Evolutionary conservation across 37 sponge, comb jelly and placozoan genomes (phyloP).

Genomic region (Corticium candelabrum): DNA sequence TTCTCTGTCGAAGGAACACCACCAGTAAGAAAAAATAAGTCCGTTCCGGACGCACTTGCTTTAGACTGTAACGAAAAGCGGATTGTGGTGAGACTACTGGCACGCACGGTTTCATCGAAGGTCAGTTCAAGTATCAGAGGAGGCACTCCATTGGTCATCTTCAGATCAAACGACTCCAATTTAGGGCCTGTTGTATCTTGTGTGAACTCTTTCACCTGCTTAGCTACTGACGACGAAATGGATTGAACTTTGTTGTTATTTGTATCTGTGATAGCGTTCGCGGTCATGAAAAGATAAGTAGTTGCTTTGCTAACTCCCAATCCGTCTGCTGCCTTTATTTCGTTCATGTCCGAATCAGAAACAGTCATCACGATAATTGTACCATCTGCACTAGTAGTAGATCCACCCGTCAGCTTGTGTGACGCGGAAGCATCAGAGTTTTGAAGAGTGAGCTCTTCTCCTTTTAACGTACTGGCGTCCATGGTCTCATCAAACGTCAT

Average conservation of each 20-base stretch:
- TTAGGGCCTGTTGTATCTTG: conserved; percentile 59
- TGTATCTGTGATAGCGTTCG: conserved; percentile 45
- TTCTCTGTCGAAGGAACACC: conserved; percentile 27
- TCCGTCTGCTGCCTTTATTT: conserved; percentile 49
- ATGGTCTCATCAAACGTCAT: conserved; percentile 67
- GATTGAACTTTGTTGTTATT: conserved; percentile 41
- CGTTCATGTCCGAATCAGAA: conserved; percentile 67
- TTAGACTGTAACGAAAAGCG: conserved; percentile 25
- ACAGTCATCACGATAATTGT: conserved; percentile 41
- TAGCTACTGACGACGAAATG: neutral
- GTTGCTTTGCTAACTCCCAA: conserved; percentile 24
- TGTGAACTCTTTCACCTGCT: conserved; percentile 29
- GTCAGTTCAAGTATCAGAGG: conserved; percentile 79
- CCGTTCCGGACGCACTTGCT: neutral
- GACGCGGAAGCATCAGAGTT: conserved; percentile 11
- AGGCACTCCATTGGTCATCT: conserved; percentile 59
- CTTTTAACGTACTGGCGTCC: conserved; percentile 32
- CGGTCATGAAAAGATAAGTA: conserved; percentile 47
- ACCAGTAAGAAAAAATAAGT: conserved; percentile 41
- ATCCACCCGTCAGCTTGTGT: conserved; percentile 34
- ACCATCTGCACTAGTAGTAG: conserved; percentile 44
- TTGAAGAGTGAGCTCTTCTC: neutral
- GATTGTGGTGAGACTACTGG: conserved; percentile 32
- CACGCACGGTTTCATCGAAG: conserved; percentile 81
- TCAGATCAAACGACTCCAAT: conserved; percentile 64